Evolutionary conservation across 35 echinoderm and acorn worm species (phyloP).

Genomic region (Lytechinus variegatus): DNA sequence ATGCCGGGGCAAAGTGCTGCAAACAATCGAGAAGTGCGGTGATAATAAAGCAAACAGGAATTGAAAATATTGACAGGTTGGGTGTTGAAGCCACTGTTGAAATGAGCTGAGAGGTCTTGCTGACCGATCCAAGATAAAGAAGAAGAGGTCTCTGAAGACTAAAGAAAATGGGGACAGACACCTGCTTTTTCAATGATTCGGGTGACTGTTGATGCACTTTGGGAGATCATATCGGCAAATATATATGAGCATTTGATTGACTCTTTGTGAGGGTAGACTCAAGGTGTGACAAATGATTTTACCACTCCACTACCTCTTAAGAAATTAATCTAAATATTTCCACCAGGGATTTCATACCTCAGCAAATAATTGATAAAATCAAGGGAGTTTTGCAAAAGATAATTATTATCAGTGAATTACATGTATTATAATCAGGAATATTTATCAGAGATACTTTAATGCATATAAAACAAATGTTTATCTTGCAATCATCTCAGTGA

Average conservation of each 20-base stretch:
- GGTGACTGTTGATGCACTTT: background rate
- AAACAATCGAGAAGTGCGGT: background rate
- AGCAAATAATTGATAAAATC: background rate
- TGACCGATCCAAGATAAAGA: background rate
- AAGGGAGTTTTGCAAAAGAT: background rate
- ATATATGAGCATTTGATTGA: conserved; percentile 3
- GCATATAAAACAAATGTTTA: background rate
- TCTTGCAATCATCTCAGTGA: background rate
- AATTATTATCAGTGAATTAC: background rate
- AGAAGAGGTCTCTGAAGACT: background rate
- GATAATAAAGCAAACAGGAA: conserved; percentile 13
- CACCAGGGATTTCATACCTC: background rate
- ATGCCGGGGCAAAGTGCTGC: background rate
- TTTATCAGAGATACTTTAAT: background rate
- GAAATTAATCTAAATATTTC: background rate
- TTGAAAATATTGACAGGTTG: background rate
- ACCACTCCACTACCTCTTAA: background rate
- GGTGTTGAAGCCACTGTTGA: background rate
- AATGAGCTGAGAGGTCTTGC: background rate
- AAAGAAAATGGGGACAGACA: background rate
- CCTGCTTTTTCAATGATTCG: background rate
- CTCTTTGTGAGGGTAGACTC: background rate
- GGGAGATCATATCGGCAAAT: background rate
- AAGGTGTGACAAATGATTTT: conserved; percentile 13
- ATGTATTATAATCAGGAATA: background rate